phyloP scores from a whole-genome alignment of 2,888 invertebrate genomes.

The Phortica magna region DNA sequence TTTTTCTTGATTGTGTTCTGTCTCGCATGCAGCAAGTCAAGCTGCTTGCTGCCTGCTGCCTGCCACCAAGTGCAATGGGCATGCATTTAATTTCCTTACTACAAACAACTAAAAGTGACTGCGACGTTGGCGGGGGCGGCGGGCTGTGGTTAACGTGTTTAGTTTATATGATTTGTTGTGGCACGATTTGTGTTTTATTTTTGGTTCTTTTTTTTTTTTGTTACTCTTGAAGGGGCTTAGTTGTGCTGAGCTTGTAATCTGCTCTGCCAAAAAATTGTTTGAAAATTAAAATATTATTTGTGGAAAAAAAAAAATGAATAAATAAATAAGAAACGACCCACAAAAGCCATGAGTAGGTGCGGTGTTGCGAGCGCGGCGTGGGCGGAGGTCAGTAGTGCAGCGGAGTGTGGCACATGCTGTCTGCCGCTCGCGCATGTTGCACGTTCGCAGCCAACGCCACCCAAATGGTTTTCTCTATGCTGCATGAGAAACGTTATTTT shows the following conservation, averaged over 20 bases:
- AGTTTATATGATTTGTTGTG: slow-evolving; percentile 29
- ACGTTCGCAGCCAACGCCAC: slow-evolving; percentile 27
- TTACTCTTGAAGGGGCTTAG: not conserved
- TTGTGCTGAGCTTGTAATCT: slow-evolving; percentile 24
- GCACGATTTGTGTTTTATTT: slow-evolving; percentile 26
- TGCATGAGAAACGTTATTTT: slow-evolving; percentile 16
- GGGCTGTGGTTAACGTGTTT: not conserved
- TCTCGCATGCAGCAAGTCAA: slow-evolving; percentile 10
- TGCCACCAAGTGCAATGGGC: not conserved
- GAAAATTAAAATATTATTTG: slow-evolving; percentile 35
- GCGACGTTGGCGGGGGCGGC: not conserved
- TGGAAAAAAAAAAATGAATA: not conserved
- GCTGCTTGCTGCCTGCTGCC: too few species aligned
- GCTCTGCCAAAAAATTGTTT: slow-evolving; percentile 28
- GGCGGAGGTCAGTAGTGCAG: not conserved
- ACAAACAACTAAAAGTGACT: not conserved
- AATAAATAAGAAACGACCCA: slow-evolving; percentile 19
- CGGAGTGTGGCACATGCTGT: slow-evolving; percentile 15
- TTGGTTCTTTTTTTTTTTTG: slow-evolving; percentile 2
- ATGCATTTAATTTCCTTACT: slow-evolving; percentile 18
- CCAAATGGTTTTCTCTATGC: slow-evolving; percentile 22
- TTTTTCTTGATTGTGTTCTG: slow-evolving; percentile 6
- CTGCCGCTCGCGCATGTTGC: slow-evolving; percentile 23
- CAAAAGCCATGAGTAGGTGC: not conserved
- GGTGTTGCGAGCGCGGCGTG: not conserved